Conservation (phyloP, 2,888 invertebrate genomes). For the Clivina fossor region DNA sequence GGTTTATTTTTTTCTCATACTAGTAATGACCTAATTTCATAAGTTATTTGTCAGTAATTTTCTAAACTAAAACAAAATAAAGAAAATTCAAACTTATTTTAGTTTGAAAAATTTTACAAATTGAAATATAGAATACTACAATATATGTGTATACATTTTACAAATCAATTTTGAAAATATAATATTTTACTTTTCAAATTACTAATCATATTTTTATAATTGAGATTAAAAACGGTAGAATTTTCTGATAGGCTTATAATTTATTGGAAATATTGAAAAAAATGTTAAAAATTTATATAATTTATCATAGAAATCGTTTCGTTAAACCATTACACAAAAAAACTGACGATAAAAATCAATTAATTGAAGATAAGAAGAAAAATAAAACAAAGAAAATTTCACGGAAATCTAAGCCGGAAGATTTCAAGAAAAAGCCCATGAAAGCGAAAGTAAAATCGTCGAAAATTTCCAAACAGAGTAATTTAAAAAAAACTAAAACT, state of each 20-base stretch:
- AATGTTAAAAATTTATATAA: background rate
- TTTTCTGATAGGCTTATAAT: background rate
- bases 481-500: background rate
- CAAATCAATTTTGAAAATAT: background rate
- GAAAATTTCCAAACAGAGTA: background rate
- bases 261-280: background rate
- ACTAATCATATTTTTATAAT: background rate
- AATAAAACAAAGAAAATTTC: no score
- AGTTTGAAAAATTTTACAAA: no score
- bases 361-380: background rate
- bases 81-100: no score
- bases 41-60: no score
- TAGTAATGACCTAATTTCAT: no score
- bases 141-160: no score
- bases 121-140: no score
- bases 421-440: background rate
- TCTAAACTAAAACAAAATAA: no score
- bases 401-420: background rate
- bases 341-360: background rate
- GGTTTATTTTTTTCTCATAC: no score
- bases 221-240: background rate
- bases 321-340: conserved; percentile 10
- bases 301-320: conserved; percentile 15
- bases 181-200: background rate
- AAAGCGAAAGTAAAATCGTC: background rate